Base-by-base conservation (phyloP, 2,888 invertebrate species). In the Drosophila kuntzei region DNA sequence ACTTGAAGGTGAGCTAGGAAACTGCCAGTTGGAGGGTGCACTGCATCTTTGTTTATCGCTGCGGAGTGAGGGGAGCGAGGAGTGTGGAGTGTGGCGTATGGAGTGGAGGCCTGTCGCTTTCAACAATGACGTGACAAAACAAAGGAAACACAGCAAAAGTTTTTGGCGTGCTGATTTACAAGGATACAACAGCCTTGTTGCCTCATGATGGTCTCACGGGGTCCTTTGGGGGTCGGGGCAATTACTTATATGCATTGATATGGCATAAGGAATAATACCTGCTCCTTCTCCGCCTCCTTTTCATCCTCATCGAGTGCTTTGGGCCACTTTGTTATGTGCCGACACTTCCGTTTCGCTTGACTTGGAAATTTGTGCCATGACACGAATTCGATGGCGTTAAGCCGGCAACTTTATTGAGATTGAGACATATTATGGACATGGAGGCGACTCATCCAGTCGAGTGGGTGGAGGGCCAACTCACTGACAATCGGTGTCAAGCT, bases 341-440 rank as follows among this genome's bases (percentile, higher is more conserved):
- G 83, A 80, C 89, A 85, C 84, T 89, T 89, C 89, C 89, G 87
- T 87, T 79, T 71, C 44, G 78, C 59, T 57, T 37, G 71, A 68
- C 79, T 79, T 71, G 76, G 43, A 66, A 73, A 88, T 88, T 80
- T 75, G 89, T 90, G 90, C 89, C 89, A 89, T 89, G 89, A 82
- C 89, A 90, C 76, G 87, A 71, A 82, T 90, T 80, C 63, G 57
- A 68, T 70, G 76, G 69, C 81, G 67, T 57, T 72, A 64, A 69
- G 65, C 51, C 70, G 61, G 75, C 78, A 77, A 82, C 84, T 86
- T 86, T 86, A 84, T 86, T 80, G 76, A 79, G 89, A 86, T 79
- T 87, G 78, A 84, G 85, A 84, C 82, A 86, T 84, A 80, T 87
- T 76, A 90, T 88, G 89, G 84, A 89, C 82, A 84, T 75, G 87